Base-by-base conservation (phyloP, 30 jellyfish, hydroid and myxozoan species). In the Sanderia malayensis region DNA sequence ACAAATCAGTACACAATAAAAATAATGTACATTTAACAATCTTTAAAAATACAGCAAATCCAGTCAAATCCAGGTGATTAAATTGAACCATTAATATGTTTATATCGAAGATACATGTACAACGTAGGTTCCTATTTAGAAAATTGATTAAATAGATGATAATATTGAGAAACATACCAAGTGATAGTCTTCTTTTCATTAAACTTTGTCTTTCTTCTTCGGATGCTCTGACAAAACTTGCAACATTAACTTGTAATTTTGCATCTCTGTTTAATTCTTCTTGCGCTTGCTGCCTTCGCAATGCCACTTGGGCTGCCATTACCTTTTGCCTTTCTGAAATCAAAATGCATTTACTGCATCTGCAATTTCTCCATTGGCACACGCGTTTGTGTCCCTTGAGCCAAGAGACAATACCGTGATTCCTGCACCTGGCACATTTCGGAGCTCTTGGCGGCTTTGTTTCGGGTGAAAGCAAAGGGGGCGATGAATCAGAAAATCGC, bases 391-490 rank as follows among this genome's bases (percentile, higher is more conserved):
- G 95, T 0, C 95, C 95, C 61, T 85, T 85, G 44, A 85, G 73
- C 95, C 95, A 85, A 2, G 95, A 85, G 20, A 85, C 95, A 17
- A 85, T 61, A 0, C 95, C 95, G 21, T 85, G 95, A 69, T 85
- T 85, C 23, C 95, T 27, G 73, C 95, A 85, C 53, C 95, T 65
- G 76, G 95, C 95, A 70, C 95, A 85, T 58, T 85, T 85, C 44
- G 95, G 95, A 17, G 95, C 93, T 31, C 96, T 85, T 2, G 96
- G 96, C 2, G 96, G 96, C 70, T 86, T 86, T 31, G 96, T 86
- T 46, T 86, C 96, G 44, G 96, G 96, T 20, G 96, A 86, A 44
- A 86, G 60, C 74, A 86, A 21, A 15, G 84, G 30, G 1, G 95
- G 95, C 20, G 95, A 84, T 0, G 95, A 83, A 55, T 83, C 92